A percentile compares a stretch with the other conserved stretches of the same genome.
Conservation (phyloP, 2,113 vertebrate species). For the Malurus alboscapulatus region DNA sequence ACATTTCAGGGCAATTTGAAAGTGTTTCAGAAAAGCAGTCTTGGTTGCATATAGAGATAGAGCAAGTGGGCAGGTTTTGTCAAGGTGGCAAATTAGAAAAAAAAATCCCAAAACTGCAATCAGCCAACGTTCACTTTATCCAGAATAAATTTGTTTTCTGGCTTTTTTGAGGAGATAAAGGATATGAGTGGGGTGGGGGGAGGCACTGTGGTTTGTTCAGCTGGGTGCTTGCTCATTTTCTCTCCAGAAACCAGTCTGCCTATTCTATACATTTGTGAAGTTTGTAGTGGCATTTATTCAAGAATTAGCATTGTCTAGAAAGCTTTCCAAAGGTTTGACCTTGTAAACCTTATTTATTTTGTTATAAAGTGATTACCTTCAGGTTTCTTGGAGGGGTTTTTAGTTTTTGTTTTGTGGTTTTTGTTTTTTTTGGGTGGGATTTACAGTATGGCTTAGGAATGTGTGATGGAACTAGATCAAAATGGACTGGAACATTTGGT, state of each 20-base stretch:
- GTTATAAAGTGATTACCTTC: not conserved
- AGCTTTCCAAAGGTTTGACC: slow-evolving; percentile 28
- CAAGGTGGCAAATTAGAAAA: not conserved
- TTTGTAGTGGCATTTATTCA: slow-evolving; percentile 46
- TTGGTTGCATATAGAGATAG: not conserved
- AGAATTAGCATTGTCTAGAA: slow-evolving; percentile 29
- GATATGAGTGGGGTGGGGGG: not conserved
- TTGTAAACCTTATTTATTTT: too few species aligned
- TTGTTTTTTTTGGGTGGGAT: not conserved
- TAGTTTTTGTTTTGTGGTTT: too few species aligned
- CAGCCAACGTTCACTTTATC: not conserved
- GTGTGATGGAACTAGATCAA: slow-evolving; percentile 35
- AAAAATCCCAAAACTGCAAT: not conserved
- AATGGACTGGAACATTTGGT: not conserved
- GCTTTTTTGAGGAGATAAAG: not conserved
- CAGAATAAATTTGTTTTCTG: not conserved
- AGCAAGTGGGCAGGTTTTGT: not conserved
- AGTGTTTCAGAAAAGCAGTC: not conserved
- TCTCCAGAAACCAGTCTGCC: not conserved
- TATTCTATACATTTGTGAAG: not conserved
- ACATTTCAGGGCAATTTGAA: not conserved
- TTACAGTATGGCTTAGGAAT: not conserved
- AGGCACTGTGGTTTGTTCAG: slow-evolving; percentile 35
- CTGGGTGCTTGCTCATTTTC: not conserved
- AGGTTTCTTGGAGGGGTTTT: not conserved